A percentile compares a stretch with the other conserved stretches of the same genome.
phyloP scores from a whole-genome alignment of 2,113 vertebrate species.

The Axis porcinus region DNA sequence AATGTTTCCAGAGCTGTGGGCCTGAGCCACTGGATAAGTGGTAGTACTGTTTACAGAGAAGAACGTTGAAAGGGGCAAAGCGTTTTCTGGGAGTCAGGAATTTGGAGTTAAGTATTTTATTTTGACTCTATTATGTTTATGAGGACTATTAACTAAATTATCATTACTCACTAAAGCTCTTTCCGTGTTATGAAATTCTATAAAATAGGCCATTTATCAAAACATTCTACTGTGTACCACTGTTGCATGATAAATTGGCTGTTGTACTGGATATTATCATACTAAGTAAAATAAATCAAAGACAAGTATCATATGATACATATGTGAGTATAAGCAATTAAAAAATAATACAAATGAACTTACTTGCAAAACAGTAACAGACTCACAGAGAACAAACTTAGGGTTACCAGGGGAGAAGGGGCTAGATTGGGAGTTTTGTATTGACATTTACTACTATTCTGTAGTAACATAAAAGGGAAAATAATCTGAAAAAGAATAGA shows the following conservation, averaged over 20 bases:
- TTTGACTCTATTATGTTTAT: not conserved
- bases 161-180: not conserved
- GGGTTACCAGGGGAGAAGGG: not conserved
- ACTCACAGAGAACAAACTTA: not conserved
- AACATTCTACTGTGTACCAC: conserved; percentile 41
- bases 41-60: not conserved
- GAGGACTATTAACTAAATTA: not conserved
- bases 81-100: not conserved
- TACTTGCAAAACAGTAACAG: not conserved
- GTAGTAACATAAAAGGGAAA: not conserved
- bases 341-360: not conserved
- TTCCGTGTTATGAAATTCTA: not conserved
- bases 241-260: conserved; percentile 48
- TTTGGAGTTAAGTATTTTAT: not conserved
- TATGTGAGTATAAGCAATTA: not conserved
- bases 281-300: not conserved
- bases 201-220: conserved; percentile 40
- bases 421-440: not conserved
- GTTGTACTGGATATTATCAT: not conserved
- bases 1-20: not conserved
- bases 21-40: not conserved
- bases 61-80: not conserved
- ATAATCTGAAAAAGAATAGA: not conserved
- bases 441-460: not conserved
- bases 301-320: not conserved